A percentile compares a stretch with the other conserved stretches of the same genome.
Evolutionary conservation across 2,113 vertebrate genomes (phyloP).

Genomic region (Piaya cayana): DNA sequence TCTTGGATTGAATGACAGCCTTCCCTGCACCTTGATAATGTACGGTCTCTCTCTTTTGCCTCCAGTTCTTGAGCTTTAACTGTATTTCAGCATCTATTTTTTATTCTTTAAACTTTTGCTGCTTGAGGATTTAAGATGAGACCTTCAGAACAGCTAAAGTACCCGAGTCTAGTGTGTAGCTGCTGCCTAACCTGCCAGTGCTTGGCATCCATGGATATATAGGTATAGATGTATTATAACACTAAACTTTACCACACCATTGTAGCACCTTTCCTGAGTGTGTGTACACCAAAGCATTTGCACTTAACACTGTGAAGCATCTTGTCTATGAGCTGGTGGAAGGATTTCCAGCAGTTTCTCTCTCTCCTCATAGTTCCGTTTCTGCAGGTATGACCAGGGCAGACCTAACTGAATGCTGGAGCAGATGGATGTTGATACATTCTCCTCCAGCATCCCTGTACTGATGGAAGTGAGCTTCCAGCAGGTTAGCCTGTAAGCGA

Average conservation of each 20-base stretch:
- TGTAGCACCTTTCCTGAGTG: background rate
- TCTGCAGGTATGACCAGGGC: background rate
- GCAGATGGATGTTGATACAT: background rate
- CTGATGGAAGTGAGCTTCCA: background rate
- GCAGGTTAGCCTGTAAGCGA: background rate
- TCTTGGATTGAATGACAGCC: background rate
- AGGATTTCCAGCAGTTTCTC: background rate
- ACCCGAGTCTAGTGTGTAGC: background rate
- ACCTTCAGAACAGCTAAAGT: background rate
- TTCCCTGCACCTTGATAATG: background rate
- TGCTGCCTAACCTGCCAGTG: background rate
- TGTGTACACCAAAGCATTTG: accelerated
- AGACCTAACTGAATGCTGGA: background rate
- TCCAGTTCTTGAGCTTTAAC: background rate
- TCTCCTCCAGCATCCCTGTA: background rate
- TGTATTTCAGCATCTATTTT: background rate
- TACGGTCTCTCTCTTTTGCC: background rate
- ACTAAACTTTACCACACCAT: background rate
- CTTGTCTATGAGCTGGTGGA: accelerated
- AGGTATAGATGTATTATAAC: background rate
- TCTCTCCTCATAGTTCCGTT: accelerated
- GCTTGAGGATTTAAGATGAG: background rate
- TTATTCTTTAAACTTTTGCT: background rate
- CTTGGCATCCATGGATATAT: accelerated
- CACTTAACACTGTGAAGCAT: accelerated